Evolutionary conservation across 2,113 vertebrate species (phyloP).

Genomic region (Zootoca vivipara): DNA sequence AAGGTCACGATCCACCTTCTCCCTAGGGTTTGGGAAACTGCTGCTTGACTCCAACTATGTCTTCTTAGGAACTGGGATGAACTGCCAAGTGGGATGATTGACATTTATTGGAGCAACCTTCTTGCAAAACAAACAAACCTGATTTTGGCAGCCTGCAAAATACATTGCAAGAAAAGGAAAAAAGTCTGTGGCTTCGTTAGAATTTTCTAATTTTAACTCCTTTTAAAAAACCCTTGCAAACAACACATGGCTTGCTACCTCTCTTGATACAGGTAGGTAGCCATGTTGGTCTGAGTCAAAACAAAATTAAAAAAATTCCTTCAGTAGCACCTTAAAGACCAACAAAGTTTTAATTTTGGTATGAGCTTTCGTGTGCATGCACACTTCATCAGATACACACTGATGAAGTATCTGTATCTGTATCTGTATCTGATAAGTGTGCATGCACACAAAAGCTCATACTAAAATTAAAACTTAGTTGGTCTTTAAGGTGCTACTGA

Average conservation of each 20-base stretch:
- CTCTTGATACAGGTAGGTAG: no score
- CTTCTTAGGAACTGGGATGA: rapidly evolving
- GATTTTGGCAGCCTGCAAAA: rapidly evolving
- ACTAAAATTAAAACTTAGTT: no score
- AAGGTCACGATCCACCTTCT: neutral
- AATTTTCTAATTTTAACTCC: neutral
- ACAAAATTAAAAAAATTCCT: no score
- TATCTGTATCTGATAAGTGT: no score
- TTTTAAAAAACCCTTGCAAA: neutral
- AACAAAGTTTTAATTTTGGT: no score
- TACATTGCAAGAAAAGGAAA: rapidly evolving
- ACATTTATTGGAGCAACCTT: neutral
- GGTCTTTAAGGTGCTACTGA: no score
- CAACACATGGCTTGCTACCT: neutral
- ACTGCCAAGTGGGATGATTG: neutral
- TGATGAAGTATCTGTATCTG: no score
- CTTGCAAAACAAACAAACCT: rapidly evolving
- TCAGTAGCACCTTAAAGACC: no score
- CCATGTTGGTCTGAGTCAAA: no score
- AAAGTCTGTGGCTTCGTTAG: neutral
- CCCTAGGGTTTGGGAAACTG: neutral
- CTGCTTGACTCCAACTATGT: neutral
- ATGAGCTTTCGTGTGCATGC: no score
- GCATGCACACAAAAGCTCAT: no score
- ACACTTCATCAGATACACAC: no score